These are phyloP conservation scores for Xenopus petersii DNA, from an alignment of 2,797 vertebrate genomes.

Conservation along the genomic window DNA sequence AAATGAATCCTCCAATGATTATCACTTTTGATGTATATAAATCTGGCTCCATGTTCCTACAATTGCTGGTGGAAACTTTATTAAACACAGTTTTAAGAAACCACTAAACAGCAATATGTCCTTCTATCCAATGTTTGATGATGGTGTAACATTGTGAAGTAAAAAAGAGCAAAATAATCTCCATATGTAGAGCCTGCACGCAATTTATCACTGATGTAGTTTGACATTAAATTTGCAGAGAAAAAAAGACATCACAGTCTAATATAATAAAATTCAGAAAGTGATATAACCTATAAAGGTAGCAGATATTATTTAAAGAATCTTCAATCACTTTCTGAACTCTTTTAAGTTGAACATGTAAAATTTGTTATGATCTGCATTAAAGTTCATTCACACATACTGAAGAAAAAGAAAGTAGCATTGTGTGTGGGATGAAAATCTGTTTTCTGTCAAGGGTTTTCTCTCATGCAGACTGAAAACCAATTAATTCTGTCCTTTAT, in stretches of 20 bases:
- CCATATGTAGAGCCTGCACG: no score
- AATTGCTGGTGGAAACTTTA: no score
- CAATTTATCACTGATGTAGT: no score
- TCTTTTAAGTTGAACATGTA: slow-evolving; percentile 24
- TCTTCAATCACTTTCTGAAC: slow-evolving; percentile 22
- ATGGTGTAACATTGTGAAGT: no score
- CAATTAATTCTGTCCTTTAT: slow-evolving; percentile 36
- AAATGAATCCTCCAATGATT: no score
- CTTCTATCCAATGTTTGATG: no score
- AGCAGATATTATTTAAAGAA: slow-evolving; percentile 13
- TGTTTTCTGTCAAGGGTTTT: slow-evolving; percentile 42
- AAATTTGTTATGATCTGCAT: slow-evolving; percentile 36
- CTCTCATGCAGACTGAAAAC: slow-evolving; percentile 24
- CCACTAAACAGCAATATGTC: no score
- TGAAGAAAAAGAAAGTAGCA: slow-evolving; percentile 25
- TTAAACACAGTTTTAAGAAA: no score
- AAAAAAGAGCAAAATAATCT: no score
- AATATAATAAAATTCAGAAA: slow-evolving; percentile 14
- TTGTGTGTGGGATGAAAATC: slow-evolving; percentile 40
- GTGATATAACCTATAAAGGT: slow-evolving; percentile 3
- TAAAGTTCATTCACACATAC: slow-evolving; percentile 30
- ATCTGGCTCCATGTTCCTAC: no score
- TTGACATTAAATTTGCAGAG: slow-evolving; percentile 8
- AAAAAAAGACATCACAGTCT: slow-evolving; percentile 7
- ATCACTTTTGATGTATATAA: no score